Percentiles rank a stretch among this genome's conserved stretches.
Conservation (phyloP, 2,113 vertebrate genomes). For the Benitochromis conjunctus region DNA sequence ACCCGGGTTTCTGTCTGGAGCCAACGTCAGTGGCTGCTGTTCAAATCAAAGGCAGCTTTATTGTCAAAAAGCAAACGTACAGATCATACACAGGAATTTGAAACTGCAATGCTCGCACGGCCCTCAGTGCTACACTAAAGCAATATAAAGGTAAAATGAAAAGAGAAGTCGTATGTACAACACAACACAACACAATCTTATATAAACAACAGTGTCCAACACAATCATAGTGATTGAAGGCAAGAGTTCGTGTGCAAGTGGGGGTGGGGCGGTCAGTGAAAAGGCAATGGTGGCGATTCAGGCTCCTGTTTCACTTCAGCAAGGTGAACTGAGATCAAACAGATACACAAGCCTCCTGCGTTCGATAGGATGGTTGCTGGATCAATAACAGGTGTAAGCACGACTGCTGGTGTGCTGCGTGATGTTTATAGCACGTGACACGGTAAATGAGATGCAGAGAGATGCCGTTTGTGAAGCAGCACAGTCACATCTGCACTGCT, state of each 20-base stretch:
- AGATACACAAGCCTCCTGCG: not conserved
- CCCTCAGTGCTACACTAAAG: too few species aligned
- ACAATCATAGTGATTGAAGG: too few species aligned
- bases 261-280: too few species aligned
- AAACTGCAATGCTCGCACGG: too few species aligned
- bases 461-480: not conserved
- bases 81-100: too few species aligned
- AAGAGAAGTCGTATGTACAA: too few species aligned
- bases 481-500: not conserved
- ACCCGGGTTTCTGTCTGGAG: not conserved
- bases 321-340: not conserved
- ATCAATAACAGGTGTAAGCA: not conserved
- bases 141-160: too few species aligned
- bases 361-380: not conserved
- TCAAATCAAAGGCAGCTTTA: not conserved
- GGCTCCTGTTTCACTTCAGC: not conserved
- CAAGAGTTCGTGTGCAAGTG: too few species aligned
- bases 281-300: too few species aligned
- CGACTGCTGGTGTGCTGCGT: not conserved
- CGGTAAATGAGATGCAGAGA: not conserved
- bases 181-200: too few species aligned
- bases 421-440: not conserved
- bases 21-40: conserved; percentile 4
- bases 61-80: too few species aligned
- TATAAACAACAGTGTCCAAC: too few species aligned